These are phyloP conservation scores for Wiebesia pumilae DNA, from an alignment of 1,140 invertebrate genomes.

Conservation along the genomic window DNA sequence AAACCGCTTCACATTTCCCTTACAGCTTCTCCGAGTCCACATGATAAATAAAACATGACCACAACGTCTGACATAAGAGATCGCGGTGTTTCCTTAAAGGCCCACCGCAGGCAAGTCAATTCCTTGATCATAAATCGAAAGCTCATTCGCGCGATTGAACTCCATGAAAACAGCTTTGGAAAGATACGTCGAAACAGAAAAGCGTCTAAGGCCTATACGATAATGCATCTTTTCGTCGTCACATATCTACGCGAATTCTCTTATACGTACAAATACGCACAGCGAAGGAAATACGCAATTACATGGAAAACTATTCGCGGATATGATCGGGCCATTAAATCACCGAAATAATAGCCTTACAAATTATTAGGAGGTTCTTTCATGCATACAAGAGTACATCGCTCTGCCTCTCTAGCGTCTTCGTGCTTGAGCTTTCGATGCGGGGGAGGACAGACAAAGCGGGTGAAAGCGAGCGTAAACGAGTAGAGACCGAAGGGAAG, in stretches of 20 bases:
- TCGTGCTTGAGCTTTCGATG: background rate
- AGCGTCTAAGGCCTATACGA: background rate
- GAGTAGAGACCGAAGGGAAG: background rate
- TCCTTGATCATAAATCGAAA: slow-evolving; percentile 47
- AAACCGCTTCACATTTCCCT: slow-evolving; percentile 3
- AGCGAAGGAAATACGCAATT: slow-evolving; percentile 25
- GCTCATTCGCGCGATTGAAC: slow-evolving; percentile 49
- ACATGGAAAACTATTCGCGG: slow-evolving; percentile 41
- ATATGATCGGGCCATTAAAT: slow-evolving; percentile 25
- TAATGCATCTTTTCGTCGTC: slow-evolving; percentile 18
- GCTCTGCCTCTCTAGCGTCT: background rate
- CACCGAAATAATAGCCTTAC: slow-evolving; percentile 49
- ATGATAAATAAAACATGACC: slow-evolving; percentile 50
- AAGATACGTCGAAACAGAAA: background rate
- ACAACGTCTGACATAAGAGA: background rate
- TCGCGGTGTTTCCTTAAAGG: slow-evolving; percentile 26
- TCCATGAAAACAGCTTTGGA: slow-evolving; percentile 32
- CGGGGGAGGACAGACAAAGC: background rate
- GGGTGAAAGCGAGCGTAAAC: slow-evolving; percentile 31
- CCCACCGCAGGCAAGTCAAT: slow-evolving; percentile 28
- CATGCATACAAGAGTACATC: slow-evolving; percentile 33
- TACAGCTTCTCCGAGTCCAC: background rate
- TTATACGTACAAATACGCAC: background rate
- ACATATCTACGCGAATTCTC: background rate
- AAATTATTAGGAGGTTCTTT: slow-evolving; percentile 51